Base-by-base conservation (phyloP, 2,888 invertebrate genomes). In the Hirudinaria manillensis region DNA sequence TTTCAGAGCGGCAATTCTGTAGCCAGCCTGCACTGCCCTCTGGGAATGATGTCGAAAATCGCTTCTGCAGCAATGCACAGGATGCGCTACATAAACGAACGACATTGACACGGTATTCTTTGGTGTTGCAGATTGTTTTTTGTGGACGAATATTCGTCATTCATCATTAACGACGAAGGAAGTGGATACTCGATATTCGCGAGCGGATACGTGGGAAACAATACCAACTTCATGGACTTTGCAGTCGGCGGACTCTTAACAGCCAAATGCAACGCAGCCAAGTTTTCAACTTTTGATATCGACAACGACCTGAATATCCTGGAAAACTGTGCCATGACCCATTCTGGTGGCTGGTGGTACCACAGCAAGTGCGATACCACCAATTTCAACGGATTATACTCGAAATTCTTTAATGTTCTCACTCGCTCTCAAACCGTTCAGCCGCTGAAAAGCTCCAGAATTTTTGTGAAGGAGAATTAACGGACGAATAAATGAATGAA, bases 341-440 rank as follows among this genome's bases (percentile, higher is more conserved):
- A 24, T 61, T 61, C 6, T 24, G 61, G 61, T 2, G 61, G 61
- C 19, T 61, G 61, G 61, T 61, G 61, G 61, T 61, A 61, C 19
- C 61, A 61, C 61, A 29, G 29, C 21, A 24, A n/a, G 1, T 61
- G 29, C 61, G 61, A 27, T 10, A 13, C 24, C n/a, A 61, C 29
- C 61, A 61, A 61, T 10, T 29, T 61, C 29, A 24, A 61, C 61
- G 61, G 61, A 6, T 6, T 24, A 10, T 61, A 61, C 29, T 29
- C 61, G 13, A 61, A 24, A 61, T 27, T 21, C 61, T 61, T 27
- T n/a, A 61, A 45, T 16, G 16, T 45, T 10, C 45, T 45, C 45
- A 45, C 45, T 45, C 45, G 45, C 16, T 45, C 3, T 45, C 45
- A 45, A 45, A 61, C 2, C 29, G 6, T 21, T 27, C 10, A 21